Evolutionary conservation across 1,140 invertebrate species (phyloP), one percentile per base, ranked within the genome.

Genomic region (Drosophila rufa): DNA sequence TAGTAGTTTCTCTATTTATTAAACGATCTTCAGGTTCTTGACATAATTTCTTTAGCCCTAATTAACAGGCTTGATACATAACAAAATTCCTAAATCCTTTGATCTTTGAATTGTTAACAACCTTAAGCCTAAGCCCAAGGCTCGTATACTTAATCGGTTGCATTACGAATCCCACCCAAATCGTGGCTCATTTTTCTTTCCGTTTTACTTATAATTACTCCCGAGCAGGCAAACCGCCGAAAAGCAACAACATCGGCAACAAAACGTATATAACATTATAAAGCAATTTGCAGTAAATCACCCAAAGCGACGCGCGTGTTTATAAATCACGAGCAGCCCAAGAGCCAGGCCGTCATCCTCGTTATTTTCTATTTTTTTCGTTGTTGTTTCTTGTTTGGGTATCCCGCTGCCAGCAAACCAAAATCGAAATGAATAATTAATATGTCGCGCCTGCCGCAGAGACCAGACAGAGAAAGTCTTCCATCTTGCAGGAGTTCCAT

Each of bases 371-470:
- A 36, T 56, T 36, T 51, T 45, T 22, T 27, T 48, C 27, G 17
- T 27, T 14, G n/a, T 43, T 25, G 3, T 3, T 30, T 36, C 7
- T 22, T 60, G 53, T 46, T 57, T 19, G 46, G 60, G 70, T 38
- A 65, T 64, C 75, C 68, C 55, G 62, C 80, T 76, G 83, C 45
- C 66, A 69, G 76, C 71, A 77, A 76, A 84, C 69, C 78, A 90
- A 79, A 90, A 85, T 90, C 85, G 71, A 90, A 90, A 90, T 90
- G 85, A 90, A 90, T 90, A 90, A 90, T 90, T 90, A 90, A 90
- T 90, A 90, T 85, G 85, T 90, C 85, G 86, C 85, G 85, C 81
- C 85, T 83, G 80, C 66, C 79, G 73, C 73, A 78, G 78, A 84
- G 58, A 55, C 64, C 80, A 79, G 74, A 85, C 79, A 48, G 17